Evolutionary conservation across 2,888 invertebrate genomes (phyloP).

Genomic region (Theretra japonica): DNA sequence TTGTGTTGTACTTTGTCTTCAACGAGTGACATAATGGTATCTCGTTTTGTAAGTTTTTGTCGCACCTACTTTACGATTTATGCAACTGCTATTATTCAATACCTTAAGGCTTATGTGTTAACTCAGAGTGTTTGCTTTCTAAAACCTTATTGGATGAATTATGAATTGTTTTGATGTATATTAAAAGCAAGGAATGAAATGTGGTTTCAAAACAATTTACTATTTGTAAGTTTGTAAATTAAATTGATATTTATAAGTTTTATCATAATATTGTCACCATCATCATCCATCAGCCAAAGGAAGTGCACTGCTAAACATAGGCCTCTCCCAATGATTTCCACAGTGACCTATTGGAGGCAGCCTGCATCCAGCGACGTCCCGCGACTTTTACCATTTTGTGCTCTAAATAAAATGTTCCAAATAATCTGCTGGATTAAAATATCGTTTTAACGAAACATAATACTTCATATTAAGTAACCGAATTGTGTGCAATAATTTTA

Average conservation of each 20-base stretch:
- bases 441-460: not conserved
- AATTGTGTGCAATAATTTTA: not conserved
- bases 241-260: too few relatives aligned
- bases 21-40: slow-evolving; percentile 45
- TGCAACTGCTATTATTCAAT: slow-evolving; percentile 38
- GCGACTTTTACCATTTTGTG: too few relatives aligned
- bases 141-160: not conserved
- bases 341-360: too few relatives aligned
- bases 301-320: too few relatives aligned
- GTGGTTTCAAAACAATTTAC: too few relatives aligned
- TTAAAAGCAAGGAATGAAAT: too few relatives aligned
- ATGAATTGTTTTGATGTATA: too few relatives aligned
- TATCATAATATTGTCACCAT: too few relatives aligned
- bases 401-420: not conserved
- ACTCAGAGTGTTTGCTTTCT: slow-evolving; percentile 1
- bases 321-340: too few relatives aligned
- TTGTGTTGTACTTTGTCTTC: not conserved
- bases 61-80: slow-evolving; percentile 36
- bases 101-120: slow-evolving; percentile 23
- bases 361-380: too few relatives aligned
- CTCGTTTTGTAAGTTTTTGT: slow-evolving; percentile 46
- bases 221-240: too few relatives aligned
- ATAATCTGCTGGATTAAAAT: not conserved
- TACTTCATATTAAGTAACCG: not conserved
- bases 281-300: too few relatives aligned